Base-by-base conservation (phyloP, 1,140 invertebrate genomes). In the Drosophila sproati region DNA sequence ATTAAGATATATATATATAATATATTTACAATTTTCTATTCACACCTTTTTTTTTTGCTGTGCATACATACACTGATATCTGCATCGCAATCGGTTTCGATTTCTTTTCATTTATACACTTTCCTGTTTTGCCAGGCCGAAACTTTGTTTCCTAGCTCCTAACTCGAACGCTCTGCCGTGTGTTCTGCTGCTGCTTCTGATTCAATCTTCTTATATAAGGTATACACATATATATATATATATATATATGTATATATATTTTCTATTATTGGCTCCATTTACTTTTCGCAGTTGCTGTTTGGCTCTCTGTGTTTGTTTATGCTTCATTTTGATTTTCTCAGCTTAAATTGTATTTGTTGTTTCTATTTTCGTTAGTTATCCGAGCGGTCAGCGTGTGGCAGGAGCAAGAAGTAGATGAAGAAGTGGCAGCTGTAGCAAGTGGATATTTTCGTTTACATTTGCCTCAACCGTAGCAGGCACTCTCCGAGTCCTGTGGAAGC, bases 41-140 rank as follows among this genome's bases (percentile, higher is more conserved):
- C 1, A 20, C 34, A 4, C 7, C 7, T 39, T 48, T 60, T 60
- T 60, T 12, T 34, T n/a, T 20, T 3, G 28, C n/a, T 60, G 12
- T n/a, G 47, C 3, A 5, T 43, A 41, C 8, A 43, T n/a, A 45
- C 28, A n/a, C 20, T 20, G 20, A 20, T 20, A 20, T 47, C 3
- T 60, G 43, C 20, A 39, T 5, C 3, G 75, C 69, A 87, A 87
- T 82, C 77, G 77, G 82, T 88, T 87, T 87, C 82, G 82, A 87
- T 87, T 88, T 87, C 83, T 87, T 87, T 87, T 87, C 82, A 87
- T 87, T 87, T 88, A 87, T 87, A 87, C 82, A 80, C 83, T 82
- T 88, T 87, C 80, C 82, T 82, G 82, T 73, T 50, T 45, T 41
- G 60, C 50, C 64, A 50, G 4, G 64, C 41, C 64, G 29, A 3